phyloP scores from a whole-genome alignment of 2,113 vertebrate genomes.

The Amphilophus citrinellus region DNA sequence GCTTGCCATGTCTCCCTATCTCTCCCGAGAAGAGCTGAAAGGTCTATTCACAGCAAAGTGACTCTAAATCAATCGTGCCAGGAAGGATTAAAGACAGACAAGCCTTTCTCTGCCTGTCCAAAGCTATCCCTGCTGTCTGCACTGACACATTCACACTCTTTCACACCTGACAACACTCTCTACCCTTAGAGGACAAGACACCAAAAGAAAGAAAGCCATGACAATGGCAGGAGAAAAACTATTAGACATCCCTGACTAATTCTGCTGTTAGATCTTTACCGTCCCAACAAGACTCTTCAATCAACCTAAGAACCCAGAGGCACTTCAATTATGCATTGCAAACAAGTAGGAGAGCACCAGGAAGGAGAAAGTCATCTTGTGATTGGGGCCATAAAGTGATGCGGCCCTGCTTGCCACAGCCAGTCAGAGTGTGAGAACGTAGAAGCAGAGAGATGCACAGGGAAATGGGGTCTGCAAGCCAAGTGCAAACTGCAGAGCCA shows the following conservation, averaged over 20 bases:
- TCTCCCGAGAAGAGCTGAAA: conserved; percentile 43
- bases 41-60: conserved; percentile 56
- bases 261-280: conserved; percentile 56
- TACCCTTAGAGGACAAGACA: conserved; percentile 17
- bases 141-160: conserved; percentile 47
- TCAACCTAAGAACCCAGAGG: conserved; percentile 57
- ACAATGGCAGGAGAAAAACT: conserved; percentile 26
- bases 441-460: conserved; percentile 18
- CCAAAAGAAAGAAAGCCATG: conserved; percentile 4
- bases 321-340: conserved; percentile 74
- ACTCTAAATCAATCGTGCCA: conserved; percentile 72
- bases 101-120: conserved; percentile 57
- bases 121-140: conserved; percentile 31
- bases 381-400: conserved; percentile 35
- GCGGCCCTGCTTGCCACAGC: conserved; percentile 22
- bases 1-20: conserved; percentile 24
- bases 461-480: conserved; percentile 24
- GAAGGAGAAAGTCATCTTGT: conserved; percentile 32
- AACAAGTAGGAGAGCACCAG: conserved; percentile 54
- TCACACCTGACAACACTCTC: conserved; percentile 58
- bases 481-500: conserved; percentile 37
- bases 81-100: conserved; percentile 64
- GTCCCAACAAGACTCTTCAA: conserved; percentile 69
- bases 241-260: conserved; percentile 62
- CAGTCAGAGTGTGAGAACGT: conserved; percentile 6